Percentiles rank a stretch among this genome's conserved stretches.
phyloP scores from a whole-genome alignment of 1,140 invertebrate species.

The Drosophila subobscura region DNA sequence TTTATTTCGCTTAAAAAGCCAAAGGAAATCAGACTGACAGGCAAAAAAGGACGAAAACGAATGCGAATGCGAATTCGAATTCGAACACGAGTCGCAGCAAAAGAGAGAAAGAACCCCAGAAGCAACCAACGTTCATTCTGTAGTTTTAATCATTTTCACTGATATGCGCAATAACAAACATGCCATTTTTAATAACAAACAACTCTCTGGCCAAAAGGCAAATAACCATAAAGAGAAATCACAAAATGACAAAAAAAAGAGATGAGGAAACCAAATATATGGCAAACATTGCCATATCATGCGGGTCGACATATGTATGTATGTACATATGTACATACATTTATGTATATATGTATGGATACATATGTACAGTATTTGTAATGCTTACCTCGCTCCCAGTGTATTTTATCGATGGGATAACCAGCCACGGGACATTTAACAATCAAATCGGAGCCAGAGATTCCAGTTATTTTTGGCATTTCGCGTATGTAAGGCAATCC shows the following conservation, averaged over 20 bases:
- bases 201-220: slow-evolving; percentile 60
- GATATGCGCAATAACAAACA: slow-evolving; percentile 73
- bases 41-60: slow-evolving; percentile 8
- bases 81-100: too few species aligned
- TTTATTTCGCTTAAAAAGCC: slow-evolving; percentile 39
- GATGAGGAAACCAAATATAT: slow-evolving; percentile 31
- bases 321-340: slow-evolving; percentile 20
- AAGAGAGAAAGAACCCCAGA: too few species aligned
- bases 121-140: slow-evolving; percentile 33
- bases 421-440: slow-evolving; percentile 97
- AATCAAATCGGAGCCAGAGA: slow-evolving; percentile 92
- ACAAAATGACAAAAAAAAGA: slow-evolving; percentile 34
- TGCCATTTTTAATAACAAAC: slow-evolving; percentile 74
- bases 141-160: slow-evolving; percentile 75
- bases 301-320: slow-evolving; percentile 15
- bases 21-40: slow-evolving; percentile 16
- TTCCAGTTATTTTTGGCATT: slow-evolving; percentile 95
- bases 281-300: slow-evolving; percentile 11
- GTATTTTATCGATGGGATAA: slow-evolving; percentile 94
- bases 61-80: neutral
- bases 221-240: slow-evolving; percentile 38
- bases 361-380: neutral
- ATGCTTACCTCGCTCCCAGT: slow-evolving; percentile 93
- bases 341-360: slow-evolving; percentile 16
- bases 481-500: slow-evolving; percentile 94